phyloP scores from a whole-genome alignment of 2,797 vertebrate genomes.

The Rhabdophis nuchalis region DNA sequence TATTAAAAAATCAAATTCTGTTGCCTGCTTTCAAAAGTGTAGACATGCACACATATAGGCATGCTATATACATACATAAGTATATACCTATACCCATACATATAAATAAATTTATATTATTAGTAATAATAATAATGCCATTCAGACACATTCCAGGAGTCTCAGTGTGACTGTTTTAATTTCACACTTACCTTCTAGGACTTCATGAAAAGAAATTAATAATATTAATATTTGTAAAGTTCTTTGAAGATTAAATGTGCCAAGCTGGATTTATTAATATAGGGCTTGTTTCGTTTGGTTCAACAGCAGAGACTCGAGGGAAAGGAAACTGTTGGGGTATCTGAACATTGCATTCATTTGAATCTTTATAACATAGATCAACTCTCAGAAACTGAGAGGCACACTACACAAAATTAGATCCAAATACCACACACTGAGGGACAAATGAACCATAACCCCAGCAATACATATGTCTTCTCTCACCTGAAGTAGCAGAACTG shows the following conservation, averaged over 20 bases:
- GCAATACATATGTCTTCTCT: background rate
- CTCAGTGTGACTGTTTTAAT: background rate
- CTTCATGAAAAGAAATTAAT: slow-evolving; percentile 1
- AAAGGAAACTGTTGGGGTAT: background rate
- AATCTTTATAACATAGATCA: slow-evolving; percentile 8
- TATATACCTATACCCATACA: background rate
- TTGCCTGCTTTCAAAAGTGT: background rate
- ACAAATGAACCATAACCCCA: background rate
- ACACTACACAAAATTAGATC: background rate
- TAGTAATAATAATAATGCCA: background rate
- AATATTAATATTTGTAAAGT: slow-evolving; percentile 17
- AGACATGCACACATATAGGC: background rate
- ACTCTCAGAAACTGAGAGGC: background rate
- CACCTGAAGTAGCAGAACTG: background rate
- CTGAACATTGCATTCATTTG: background rate
- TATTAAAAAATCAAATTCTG: background rate
- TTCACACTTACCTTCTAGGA: background rate
- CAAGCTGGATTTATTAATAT: background rate
- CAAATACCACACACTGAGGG: background rate
- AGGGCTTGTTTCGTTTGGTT: slow-evolving; percentile 18
- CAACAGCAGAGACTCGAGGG: slow-evolving; percentile 15
- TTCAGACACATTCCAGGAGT: background rate
- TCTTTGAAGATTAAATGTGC: slow-evolving; percentile 23
- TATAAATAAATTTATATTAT: background rate
- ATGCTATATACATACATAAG: background rate